Conservation (phyloP, 2,113 vertebrate species). For the Hemibagrus wyckioides region DNA sequence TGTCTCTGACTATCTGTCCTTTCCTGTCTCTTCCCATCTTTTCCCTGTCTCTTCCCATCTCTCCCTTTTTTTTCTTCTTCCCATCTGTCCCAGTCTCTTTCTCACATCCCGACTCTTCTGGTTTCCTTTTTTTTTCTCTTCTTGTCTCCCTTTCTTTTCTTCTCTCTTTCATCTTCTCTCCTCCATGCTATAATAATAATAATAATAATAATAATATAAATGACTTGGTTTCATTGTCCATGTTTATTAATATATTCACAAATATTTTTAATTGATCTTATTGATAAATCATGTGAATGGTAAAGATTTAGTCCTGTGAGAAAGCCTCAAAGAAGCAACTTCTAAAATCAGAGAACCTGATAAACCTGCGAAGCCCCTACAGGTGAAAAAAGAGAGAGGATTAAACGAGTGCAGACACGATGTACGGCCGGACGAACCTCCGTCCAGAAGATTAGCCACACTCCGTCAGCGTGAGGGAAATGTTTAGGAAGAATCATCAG, state of each 20-base stretch:
- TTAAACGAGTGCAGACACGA: neutral
- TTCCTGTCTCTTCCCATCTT: no score
- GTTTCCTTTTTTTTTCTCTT: no score
- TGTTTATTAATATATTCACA: neutral
- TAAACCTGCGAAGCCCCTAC: neutral
- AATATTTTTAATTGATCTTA: neutral
- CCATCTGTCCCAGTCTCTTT: no score
- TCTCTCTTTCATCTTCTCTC: neutral
- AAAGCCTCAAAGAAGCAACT: neutral
- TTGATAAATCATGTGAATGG: neutral
- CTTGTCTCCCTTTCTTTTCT: no score
- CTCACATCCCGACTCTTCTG: no score
- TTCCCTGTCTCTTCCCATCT: no score
- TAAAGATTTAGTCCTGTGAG: neutral
- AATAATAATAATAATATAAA: no score
- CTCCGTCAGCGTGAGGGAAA: slow-evolving; percentile 36
- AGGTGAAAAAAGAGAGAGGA: neutral
- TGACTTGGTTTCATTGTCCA: neutral
- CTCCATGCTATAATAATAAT: no score
- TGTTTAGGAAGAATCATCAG: slow-evolving; percentile 51
- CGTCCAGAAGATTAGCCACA: neutral
- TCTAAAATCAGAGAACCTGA: neutral
- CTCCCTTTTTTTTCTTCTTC: neutral
- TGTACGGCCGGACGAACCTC: neutral
- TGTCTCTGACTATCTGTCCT: no score